Evolutionary conservation across 1,140 invertebrate genomes (phyloP).

Genomic region (Palaemon carinicauda): DNA sequence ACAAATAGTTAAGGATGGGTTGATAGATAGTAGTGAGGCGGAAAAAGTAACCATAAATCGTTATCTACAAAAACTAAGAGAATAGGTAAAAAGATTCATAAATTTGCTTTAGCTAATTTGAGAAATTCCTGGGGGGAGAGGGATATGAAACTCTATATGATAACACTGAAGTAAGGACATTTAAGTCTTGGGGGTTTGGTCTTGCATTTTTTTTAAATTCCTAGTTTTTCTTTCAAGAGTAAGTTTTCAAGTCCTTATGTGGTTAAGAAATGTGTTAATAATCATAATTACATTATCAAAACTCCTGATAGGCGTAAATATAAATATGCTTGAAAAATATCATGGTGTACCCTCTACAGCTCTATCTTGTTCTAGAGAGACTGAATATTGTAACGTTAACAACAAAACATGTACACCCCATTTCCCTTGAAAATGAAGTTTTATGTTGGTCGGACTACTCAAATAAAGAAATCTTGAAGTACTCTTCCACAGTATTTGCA

Average conservation of each 20-base stretch:
- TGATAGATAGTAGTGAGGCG: not conserved
- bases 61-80: not conserved
- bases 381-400: too few species aligned
- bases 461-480: not conserved
- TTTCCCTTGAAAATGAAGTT: too few species aligned
- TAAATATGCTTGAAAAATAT: not conserved
- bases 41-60: not conserved
- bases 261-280: not conserved
- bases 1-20: not conserved
- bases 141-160: conserved; percentile 6
- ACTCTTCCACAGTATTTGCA: not conserved
- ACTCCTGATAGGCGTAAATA: not conserved
- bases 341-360: too few species aligned
- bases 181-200: not conserved
- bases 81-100: not conserved
- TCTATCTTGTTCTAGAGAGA: too few species aligned
- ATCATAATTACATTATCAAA: not conserved
- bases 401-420: not conserved
- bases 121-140: not conserved
- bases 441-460: too few species aligned
- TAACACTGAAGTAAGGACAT: not conserved
- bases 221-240: not conserved
- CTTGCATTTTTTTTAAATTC: not conserved
- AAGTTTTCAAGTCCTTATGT: conserved; percentile 11
- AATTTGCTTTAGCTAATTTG: not conserved